Base-by-base conservation (phyloP, 2,113 vertebrate genomes). In the Dasyurus viverrinus region DNA sequence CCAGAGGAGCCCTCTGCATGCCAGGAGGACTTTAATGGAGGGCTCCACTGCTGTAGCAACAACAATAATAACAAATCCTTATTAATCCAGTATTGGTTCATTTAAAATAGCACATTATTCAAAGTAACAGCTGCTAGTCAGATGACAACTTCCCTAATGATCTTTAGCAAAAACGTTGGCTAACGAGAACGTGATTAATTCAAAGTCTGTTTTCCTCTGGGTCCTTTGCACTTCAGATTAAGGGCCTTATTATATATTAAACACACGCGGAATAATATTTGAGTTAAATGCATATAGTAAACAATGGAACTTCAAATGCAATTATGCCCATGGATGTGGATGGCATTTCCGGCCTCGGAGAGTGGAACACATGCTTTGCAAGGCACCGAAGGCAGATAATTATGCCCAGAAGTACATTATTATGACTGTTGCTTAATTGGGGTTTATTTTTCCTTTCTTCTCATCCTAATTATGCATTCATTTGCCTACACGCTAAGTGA, bases 401-500 rank as follows among this genome's bases (percentile, higher is more conserved):
- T 97, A 97, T 90, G 42, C 93, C 92, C 57, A 9, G 24, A 93
- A 89, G 93, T 92, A 46, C 52, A 92, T 54, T 95, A 42, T 93
- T 94, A 96, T 42, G 93, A 53, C n/a, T 57, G 84, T 68, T 52
- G 90, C 96, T 94, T 97, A 96, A 95, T 95, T 95, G 93, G 55
- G 36, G 84, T 84, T 97, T 97, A 95, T 92, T 96, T 96, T 93
- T 91, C 57, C 54, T 96, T 94, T 90, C 47, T 55, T 94, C 90
- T 92, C 89, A 36, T 94, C 94, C 90, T 97, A 95, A 97, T 97
- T 98, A 94, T 84, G 94, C 53, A 94, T 53, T 95, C 94, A 91
- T 96, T 95, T 0, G 5, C 68, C 68, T n/a, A 42, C 68, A 84
- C 89, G 92, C 90, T 68, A 91, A 97, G 93, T 90, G 84, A 95